phyloP scores from a whole-genome alignment of 2,888 invertebrate genomes.

The Euphydryas editha region DNA sequence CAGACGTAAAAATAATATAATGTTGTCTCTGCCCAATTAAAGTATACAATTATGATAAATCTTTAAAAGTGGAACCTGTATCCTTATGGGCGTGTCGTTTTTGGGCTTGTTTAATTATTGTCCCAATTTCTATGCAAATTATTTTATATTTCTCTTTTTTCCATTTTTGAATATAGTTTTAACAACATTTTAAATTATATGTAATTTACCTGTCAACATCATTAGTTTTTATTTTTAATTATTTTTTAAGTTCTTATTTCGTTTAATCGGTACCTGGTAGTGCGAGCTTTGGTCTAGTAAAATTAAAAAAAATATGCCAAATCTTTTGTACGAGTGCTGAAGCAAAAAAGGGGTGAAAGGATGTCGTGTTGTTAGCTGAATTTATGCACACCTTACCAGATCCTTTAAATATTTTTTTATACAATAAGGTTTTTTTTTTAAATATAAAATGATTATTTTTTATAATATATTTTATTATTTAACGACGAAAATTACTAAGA shows the following conservation, averaged over 20 bases:
- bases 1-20: conserved; percentile 10
- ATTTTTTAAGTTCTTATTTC: neutral
- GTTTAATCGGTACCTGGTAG: neutral
- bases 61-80: conserved; percentile 11
- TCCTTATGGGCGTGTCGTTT: conserved; percentile 20
- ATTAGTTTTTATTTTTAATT: neutral
- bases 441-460: too few relatives aligned
- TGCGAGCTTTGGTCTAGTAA: too few relatives aligned
- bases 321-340: too few relatives aligned
- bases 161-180: neutral
- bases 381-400: too few relatives aligned
- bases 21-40: conserved; percentile 21
- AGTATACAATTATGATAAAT: conserved; percentile 7
- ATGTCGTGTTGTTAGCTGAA: too few relatives aligned
- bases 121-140: conserved; percentile 30
- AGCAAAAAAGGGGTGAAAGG: too few relatives aligned
- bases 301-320: too few relatives aligned
- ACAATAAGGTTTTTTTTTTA: too few relatives aligned
- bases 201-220: neutral
- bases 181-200: neutral
- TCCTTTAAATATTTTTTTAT: too few relatives aligned
- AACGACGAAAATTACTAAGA: too few relatives aligned
- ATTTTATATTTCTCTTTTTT: neutral
- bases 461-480: too few relatives aligned
- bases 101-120: conserved; percentile 20